phyloP scores from a whole-genome alignment of 2,888 invertebrate genomes.

The Physocephala rufipes region DNA sequence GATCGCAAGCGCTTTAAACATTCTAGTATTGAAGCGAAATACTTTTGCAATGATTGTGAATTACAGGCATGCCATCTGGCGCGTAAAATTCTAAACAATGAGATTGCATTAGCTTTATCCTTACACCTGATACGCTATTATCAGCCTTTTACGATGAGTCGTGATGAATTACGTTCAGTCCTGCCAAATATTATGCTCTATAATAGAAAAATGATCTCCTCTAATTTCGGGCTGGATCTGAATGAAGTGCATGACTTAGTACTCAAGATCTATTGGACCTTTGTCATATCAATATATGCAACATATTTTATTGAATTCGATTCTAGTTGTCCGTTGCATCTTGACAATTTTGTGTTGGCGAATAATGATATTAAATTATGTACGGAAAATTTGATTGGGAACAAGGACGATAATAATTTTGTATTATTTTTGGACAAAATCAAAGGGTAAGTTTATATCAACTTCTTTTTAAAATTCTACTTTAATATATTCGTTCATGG shows the following conservation, averaged over 20 bases:
- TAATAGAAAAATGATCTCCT: conserved; percentile 60
- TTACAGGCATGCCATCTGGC: conserved; percentile 62
- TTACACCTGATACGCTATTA: conserved; percentile 62
- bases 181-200: conserved; percentile 62
- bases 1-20: conserved; percentile 61
- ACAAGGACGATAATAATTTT: conserved; percentile 61
- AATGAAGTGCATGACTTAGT: conserved; percentile 61
- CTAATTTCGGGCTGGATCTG: conserved; percentile 56
- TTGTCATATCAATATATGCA: conserved; percentile 62
- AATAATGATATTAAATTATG: conserved; percentile 61
- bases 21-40: conserved; percentile 57
- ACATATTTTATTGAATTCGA: conserved; percentile 62
- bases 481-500: not conserved
- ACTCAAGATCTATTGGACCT: conserved; percentile 64
- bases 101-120: conserved; percentile 61
- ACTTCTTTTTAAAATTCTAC: not conserved
- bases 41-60: conserved; percentile 61
- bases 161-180: conserved; percentile 60
- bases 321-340: conserved; percentile 51
- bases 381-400: conserved; percentile 55
- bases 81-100: conserved; percentile 63
- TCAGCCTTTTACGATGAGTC: conserved; percentile 61
- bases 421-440: conserved; percentile 60
- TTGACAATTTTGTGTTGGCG: conserved; percentile 56
- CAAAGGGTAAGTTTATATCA: conserved; percentile 46